phyloP scores from a whole-genome alignment of 1,140 invertebrate species.

The Drosophila obscura region DNA sequence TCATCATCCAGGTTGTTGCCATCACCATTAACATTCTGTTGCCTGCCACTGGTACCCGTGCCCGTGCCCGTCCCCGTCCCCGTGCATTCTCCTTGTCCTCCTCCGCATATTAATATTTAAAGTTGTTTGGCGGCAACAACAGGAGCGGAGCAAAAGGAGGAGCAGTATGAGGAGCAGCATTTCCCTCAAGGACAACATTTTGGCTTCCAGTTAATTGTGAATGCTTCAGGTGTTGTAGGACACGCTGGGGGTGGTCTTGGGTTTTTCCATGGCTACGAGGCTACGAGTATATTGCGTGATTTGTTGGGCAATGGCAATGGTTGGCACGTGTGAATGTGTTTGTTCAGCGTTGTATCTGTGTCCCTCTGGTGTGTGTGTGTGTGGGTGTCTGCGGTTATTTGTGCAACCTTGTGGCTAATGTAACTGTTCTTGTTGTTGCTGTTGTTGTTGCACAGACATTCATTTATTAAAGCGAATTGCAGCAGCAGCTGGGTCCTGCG shows the following conservation, averaged over 20 bases:
- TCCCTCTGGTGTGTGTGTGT: constrained; percentile 8
- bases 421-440: constrained; percentile 1
- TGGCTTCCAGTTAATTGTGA: constrained; percentile 72
- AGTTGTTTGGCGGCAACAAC: constrained; percentile 51
- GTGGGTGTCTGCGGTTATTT: constrained; percentile 41
- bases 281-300: constrained; percentile 48
- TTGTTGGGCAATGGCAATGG: constrained; percentile 61
- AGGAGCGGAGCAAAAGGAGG: constrained; percentile 2
- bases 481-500: constrained; percentile 25
- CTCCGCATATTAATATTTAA: constrained; percentile 72
- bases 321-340: constrained; percentile 55
- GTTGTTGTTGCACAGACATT: constrained; percentile 13
- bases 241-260: neutral
- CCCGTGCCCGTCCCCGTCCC: constrained; percentile 25
- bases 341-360: constrained; percentile 3
- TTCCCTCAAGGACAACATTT: constrained; percentile 63
- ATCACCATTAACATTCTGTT: constrained; percentile 19
- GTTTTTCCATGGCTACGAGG: constrained; percentile 3
- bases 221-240: constrained; percentile 35
- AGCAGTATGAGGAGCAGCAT: neutral
- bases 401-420: constrained; percentile 12
- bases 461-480: constrained; percentile 22
- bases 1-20: constrained; percentile 27
- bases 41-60: neutral
- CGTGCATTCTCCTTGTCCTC: constrained; percentile 32